A percentile compares a stretch with the other conserved stretches of the same genome.
Evolutionary conservation across 1,140 invertebrate genomes (phyloP).

Genomic region (Hyles euphorbiae): DNA sequence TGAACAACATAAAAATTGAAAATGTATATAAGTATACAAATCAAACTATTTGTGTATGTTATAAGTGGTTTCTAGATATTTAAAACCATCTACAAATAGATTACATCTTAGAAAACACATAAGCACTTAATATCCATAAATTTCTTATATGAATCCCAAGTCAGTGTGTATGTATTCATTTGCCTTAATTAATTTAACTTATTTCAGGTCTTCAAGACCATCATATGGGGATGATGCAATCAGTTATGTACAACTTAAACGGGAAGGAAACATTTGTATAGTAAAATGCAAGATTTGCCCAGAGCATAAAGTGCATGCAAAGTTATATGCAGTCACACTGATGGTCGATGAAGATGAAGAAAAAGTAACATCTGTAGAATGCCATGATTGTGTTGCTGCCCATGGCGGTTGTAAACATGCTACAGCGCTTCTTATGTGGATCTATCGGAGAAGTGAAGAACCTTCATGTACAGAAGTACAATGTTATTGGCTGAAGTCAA

Average conservation of each 20-base stretch:
- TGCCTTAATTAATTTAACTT: constrained; percentile 13
- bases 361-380: constrained; percentile 26
- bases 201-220: constrained; percentile 31
- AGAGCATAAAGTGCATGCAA: constrained; percentile 51
- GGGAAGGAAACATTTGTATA: constrained; percentile 29
- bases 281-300: constrained; percentile 39
- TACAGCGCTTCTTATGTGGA: constrained; percentile 35
- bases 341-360: constrained; percentile 31
- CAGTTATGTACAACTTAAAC: constrained; percentile 40
- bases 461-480: constrained; percentile 50
- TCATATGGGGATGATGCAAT: constrained; percentile 44
- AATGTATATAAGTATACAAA: too few species aligned
- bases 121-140: too few species aligned
- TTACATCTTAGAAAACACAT: too few species aligned
- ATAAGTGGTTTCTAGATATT: too few species aligned
- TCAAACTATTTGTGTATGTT: too few species aligned
- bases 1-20: too few species aligned
- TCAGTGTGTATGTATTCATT: too few species aligned
- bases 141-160: too few species aligned
- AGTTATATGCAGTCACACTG: constrained; percentile 25
- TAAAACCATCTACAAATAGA: too few species aligned
- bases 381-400: constrained; percentile 38
- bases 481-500: constrained; percentile 50
- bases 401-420: constrained; percentile 59
- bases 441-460: constrained; percentile 51